These are phyloP conservation scores for Anguilla japonica DNA, from an alignment of 2,113 vertebrate species.

Conservation along the genomic window DNA sequence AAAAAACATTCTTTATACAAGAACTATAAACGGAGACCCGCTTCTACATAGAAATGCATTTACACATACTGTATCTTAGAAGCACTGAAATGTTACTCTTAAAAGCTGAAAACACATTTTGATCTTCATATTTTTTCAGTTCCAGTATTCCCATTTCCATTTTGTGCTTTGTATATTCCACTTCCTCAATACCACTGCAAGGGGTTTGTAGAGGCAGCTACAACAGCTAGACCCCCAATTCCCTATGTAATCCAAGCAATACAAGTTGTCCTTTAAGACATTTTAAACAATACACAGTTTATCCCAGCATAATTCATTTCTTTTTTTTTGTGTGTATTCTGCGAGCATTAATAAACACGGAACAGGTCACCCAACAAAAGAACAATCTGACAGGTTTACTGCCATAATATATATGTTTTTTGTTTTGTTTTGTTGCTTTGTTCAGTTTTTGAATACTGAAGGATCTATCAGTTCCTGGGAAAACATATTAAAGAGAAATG, in stretches of 20 bases:
- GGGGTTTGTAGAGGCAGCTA: conserved; percentile 53
- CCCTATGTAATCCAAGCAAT: conserved; percentile 34
- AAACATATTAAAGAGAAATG: conserved; percentile 28
- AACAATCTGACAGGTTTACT: conserved; percentile 58
- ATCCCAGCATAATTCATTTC: conserved; percentile 36
- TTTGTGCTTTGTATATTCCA: conserved; percentile 30
- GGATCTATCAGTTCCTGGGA: conserved; percentile 14
- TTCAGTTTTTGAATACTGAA: conserved; percentile 44
- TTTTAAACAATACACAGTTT: conserved; percentile 54
- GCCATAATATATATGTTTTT: conserved; percentile 44
- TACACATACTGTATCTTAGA: conserved; percentile 59
- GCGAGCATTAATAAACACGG: conserved; percentile 59
- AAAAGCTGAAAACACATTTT: conserved; percentile 41
- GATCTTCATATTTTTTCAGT: conserved; percentile 43
- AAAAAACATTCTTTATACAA: conserved; percentile 54
- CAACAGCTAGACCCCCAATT: conserved; percentile 45
- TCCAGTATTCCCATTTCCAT: conserved; percentile 30
- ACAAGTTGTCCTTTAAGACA: conserved; percentile 51
- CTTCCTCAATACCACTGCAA: conserved; percentile 23
- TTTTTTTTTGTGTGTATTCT: conserved; percentile 43
- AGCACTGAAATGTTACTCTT: conserved; percentile 47
- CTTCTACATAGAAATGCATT: conserved; percentile 59
- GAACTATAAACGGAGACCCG: conserved; percentile 57
- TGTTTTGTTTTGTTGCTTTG: conserved; percentile 36
- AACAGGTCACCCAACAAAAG: conserved; percentile 59